Evolutionary conservation across 1,140 invertebrate species (phyloP), one percentile per base, ranked within the genome.

Genomic region (Drosophila biarmipes): DNA sequence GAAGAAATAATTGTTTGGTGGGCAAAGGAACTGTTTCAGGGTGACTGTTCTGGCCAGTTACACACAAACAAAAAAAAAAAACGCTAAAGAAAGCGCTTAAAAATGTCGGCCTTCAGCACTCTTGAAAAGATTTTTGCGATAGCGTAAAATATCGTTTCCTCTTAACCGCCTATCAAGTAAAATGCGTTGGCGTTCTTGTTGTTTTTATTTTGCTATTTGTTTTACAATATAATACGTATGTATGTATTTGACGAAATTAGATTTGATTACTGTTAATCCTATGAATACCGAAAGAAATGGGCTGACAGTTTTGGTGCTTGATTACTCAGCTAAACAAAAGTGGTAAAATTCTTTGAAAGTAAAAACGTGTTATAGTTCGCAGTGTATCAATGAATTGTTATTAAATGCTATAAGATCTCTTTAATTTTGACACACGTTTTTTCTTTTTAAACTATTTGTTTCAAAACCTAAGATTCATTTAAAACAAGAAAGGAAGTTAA

Each of bases 1-100:
- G 27, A 34, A 37, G 21, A 11, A 57, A 59, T 37, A 34, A 40
- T 14, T 12, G 49, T 34, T 21, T 35, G 34, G 21, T 24, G 58
- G 66, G 74, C 82, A 73, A 62, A 87, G 79, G 66, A 55, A 87
- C 82, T 76, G 43, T 43, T 35, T 31, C 34, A 63, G 35, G 49
- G 31, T 43, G 14, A 55, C 37, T 31, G 21, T 12, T 40, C 40
- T 29, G 52, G 8, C 19, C 19, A 51, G 4, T 19, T 57, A 19
- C 54, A 19, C 14, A 14, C 19, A 15, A 45, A 19, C 10, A 14
- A 42, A 17, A n/a, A 63, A 17, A n/a, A 63, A 29, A 34, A 12
- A 24, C 27, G n/a, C 27, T 61, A 57, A 52, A 46, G 45, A 43
- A 63, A 37, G 42, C 38, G 17, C 2, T 42, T 4, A 31, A 43